Evolutionary conservation across 2,113 vertebrate genomes (phyloP).

Genomic region (Larimichthys crocea): DNA sequence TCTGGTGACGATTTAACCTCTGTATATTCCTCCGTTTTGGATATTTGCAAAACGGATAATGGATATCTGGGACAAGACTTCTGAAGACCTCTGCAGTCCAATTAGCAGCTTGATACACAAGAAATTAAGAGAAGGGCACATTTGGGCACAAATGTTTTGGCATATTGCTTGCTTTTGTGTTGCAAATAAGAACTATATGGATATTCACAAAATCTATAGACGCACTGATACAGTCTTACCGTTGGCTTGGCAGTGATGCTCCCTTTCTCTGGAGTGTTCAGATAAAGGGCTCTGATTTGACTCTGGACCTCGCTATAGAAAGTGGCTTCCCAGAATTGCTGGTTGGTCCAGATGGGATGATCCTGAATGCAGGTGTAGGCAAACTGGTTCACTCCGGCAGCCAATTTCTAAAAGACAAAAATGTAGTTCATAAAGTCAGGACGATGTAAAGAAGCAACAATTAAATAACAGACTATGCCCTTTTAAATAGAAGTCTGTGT

Average conservation of each 20-base stretch:
- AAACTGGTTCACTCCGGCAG: constrained; percentile 95
- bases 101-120: too few species aligned
- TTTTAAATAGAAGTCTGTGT: constrained; percentile 7
- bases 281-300: constrained; percentile 94
- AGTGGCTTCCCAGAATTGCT: constrained; percentile 98
- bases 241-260: constrained; percentile 82
- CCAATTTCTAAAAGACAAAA: constrained; percentile 89
- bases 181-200: background rate
- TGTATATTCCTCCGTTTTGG: too few species aligned
- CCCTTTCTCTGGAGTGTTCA: constrained; percentile 86
- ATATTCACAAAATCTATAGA: background rate
- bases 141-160: too few species aligned
- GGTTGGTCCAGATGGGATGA: constrained; percentile 96
- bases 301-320: constrained; percentile 97
- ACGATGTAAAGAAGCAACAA: background rate
- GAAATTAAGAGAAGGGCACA: too few species aligned
- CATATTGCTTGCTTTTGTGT: too few species aligned
- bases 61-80: too few species aligned
- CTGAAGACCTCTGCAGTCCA: too few species aligned
- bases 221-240: constrained; percentile 75
- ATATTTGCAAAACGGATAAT: too few species aligned
- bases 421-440: background rate
- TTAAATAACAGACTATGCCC: background rate
- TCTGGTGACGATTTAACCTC: too few species aligned
- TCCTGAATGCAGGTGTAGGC: constrained; percentile 98